These are phyloP conservation scores for Gymnopithys bicolor DNA, from an alignment of 2,797 vertebrate species.

Conservation along the genomic window DNA sequence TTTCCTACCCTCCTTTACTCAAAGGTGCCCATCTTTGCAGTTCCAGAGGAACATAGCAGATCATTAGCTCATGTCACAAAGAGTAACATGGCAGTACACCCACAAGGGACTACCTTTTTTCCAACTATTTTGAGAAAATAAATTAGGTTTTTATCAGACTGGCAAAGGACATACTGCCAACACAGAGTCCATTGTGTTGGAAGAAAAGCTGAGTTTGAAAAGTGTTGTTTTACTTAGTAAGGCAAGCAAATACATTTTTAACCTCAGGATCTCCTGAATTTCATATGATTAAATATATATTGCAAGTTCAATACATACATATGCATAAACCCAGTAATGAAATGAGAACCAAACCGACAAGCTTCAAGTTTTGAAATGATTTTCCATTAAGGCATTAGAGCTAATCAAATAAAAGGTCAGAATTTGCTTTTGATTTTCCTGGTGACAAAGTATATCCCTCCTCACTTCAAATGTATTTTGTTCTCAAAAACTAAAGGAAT, in stretches of 20 bases:
- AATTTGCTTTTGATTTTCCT: background rate
- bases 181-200: background rate
- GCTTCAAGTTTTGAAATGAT: background rate
- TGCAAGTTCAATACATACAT: background rate
- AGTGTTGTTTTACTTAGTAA: background rate
- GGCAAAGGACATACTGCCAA: background rate
- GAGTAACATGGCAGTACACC: background rate
- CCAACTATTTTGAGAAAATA: background rate
- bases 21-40: background rate
- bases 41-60: background rate
- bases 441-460: background rate
- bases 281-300: background rate
- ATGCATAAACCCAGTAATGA: background rate
- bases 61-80: background rate
- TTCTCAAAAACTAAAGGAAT: background rate
- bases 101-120: background rate
- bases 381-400: background rate
- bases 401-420: background rate
- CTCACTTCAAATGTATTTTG: background rate
- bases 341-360: background rate
- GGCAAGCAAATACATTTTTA: background rate
- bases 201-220: background rate
- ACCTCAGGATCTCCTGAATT: background rate
- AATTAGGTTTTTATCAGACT: background rate
- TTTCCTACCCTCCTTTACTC: background rate